Evolutionary conservation across 30 jellyfish, hydroid and myxozoan genomes (phyloP).

Genomic region (Aurelia sp.): DNA sequence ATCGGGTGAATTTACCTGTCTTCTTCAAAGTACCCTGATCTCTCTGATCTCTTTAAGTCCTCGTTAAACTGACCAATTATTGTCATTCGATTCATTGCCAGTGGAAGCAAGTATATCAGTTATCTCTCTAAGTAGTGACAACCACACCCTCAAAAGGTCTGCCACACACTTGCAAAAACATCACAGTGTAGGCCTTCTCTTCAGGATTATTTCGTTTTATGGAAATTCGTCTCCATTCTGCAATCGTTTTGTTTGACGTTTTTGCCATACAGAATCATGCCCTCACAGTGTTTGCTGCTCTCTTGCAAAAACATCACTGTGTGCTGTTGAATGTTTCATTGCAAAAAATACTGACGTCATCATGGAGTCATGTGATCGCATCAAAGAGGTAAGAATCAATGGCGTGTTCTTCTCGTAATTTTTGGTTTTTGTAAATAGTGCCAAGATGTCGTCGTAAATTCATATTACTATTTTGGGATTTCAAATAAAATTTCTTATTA

Average conservation of each 20-base stretch:
- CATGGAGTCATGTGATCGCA: background rate
- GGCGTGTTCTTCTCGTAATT: background rate
- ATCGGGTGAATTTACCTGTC: no score
- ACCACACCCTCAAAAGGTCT: background rate
- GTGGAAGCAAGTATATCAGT: no score
- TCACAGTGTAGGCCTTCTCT: background rate
- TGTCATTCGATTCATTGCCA: no score
- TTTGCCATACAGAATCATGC: background rate
- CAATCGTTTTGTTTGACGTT: background rate
- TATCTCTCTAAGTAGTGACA: background rate
- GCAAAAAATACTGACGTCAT: background rate
- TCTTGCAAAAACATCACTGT: constrained; percentile 21
- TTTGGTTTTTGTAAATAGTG: background rate
- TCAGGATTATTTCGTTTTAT: no score
- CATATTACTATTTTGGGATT: no score
- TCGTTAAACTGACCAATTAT: no score
- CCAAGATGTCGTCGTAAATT: no score
- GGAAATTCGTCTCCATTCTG: no score
- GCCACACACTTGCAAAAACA: constrained; percentile 23
- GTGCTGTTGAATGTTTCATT: constrained; percentile 49
- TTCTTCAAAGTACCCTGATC: no score
- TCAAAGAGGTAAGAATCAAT: constrained; percentile 10
- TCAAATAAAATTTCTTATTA: no score
- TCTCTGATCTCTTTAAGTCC: no score
- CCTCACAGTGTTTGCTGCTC: constrained; percentile 37